Percentiles rank a stretch among this genome's conserved stretches.
These are phyloP conservation scores for Alouatta palliata DNA, from an alignment of 2,113 vertebrate species.

Conservation along the genomic window DNA sequence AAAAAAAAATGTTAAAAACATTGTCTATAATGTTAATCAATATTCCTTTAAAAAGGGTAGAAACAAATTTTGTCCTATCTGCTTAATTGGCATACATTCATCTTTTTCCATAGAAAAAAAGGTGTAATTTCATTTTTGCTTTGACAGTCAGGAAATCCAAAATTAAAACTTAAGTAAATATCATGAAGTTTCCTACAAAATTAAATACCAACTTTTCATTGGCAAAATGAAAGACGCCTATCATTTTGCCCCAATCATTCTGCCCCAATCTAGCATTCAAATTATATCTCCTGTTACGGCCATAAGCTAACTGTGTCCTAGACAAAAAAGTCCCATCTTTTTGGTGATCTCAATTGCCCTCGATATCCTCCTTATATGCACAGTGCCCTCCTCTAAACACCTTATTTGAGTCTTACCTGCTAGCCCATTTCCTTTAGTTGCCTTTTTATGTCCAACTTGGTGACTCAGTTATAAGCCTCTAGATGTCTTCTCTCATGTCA, in stretches of 20 bases:
- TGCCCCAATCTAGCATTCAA: background rate
- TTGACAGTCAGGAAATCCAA: background rate
- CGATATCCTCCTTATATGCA: background rate
- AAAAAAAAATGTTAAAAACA: background rate
- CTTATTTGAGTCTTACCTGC: background rate
- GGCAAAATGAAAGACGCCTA: background rate
- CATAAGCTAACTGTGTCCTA: background rate
- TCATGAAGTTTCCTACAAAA: background rate
- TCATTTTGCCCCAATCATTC: background rate
- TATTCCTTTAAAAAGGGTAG: background rate
- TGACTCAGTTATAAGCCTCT: slow-evolving; percentile 21
- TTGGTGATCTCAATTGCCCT: background rate
- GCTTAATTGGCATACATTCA: background rate
- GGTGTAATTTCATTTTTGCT: background rate
- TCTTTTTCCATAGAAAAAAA: background rate
- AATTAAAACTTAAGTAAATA: background rate
- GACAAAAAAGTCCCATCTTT: background rate
- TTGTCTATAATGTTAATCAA: background rate
- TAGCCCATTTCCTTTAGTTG: slow-evolving; percentile 28
- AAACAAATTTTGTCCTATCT: background rate
- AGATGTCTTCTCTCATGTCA: background rate
- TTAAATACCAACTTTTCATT: background rate
- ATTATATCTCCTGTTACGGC: background rate
- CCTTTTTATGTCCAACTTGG: slow-evolving; percentile 20
- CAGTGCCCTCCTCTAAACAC: background rate